Conservation (phyloP, 2,113 vertebrate genomes). For the Vulpes ferrilata region DNA sequence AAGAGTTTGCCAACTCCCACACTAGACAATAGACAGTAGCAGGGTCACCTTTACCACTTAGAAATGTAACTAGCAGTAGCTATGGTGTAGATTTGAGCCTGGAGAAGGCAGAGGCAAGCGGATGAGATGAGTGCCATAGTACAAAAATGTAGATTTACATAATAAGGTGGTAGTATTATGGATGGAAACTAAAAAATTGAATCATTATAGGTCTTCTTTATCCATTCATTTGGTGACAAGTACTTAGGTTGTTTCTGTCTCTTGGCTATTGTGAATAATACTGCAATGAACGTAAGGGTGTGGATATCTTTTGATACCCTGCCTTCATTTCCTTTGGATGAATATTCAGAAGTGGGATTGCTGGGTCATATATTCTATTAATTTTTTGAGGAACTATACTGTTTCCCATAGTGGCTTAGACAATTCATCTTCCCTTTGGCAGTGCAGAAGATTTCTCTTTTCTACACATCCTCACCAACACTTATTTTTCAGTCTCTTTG, state of each 20-base stretch:
- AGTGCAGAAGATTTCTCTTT: neutral
- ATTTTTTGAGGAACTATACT: neutral
- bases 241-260: neutral
- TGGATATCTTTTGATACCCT: neutral
- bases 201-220: neutral
- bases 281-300: neutral
- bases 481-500: neutral
- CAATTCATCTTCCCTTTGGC: neutral
- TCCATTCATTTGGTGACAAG: neutral
- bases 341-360: neutral
- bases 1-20: neutral
- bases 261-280: neutral
- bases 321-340: neutral
- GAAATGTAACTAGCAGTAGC: neutral
- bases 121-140: neutral
- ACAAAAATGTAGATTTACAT: neutral
- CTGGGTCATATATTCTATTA: neutral
- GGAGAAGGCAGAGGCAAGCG: neutral
- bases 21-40: neutral
- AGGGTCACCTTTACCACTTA: neutral
- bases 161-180: neutral
- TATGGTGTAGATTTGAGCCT: neutral
- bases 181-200: neutral
- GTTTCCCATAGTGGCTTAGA: neutral
- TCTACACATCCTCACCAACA: neutral